phyloP scores from a whole-genome alignment of 1,140 invertebrate species.

The Psix sp. region DNA sequence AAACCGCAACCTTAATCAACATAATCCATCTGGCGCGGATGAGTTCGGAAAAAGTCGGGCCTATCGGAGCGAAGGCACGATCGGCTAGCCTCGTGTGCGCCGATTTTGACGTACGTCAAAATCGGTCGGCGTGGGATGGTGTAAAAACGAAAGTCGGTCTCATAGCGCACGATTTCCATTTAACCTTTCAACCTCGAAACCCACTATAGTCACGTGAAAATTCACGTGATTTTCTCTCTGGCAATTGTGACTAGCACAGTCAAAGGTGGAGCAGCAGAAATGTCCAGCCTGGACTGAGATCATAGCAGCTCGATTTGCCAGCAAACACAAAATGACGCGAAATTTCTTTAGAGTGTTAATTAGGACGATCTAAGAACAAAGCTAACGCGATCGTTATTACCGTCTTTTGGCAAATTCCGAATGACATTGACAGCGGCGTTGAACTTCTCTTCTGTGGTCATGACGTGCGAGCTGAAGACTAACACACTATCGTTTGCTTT shows the following conservation, averaged over 20 bases:
- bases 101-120: neutral
- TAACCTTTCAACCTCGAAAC: slow-evolving; percentile 46
- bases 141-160: slow-evolving; percentile 26
- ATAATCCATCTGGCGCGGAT: too few relatives aligned
- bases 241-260: neutral
- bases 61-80: too few relatives aligned
- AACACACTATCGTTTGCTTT: slow-evolving; percentile 35
- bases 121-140: neutral
- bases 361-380: too few relatives aligned
- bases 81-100: too few relatives aligned
- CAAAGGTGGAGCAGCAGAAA: too few relatives aligned
- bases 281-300: too few relatives aligned
- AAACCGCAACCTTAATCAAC: too few relatives aligned
- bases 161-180: slow-evolving; percentile 24
- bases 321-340: too few relatives aligned
- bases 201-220: slow-evolving; percentile 21
- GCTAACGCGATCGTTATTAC: slow-evolving; percentile 76
- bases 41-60: too few relatives aligned
- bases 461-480: slow-evolving; percentile 67
- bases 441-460: slow-evolving; percentile 90
- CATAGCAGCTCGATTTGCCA: too few relatives aligned
- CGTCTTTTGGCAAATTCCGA: slow-evolving; percentile 90
- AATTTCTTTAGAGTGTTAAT: too few relatives aligned
- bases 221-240: slow-evolving; percentile 1
- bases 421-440: slow-evolving; percentile 92